Evolutionary conservation across 2,888 invertebrate genomes (phyloP).

Genomic region (Yponomeuta evonymella): DNA sequence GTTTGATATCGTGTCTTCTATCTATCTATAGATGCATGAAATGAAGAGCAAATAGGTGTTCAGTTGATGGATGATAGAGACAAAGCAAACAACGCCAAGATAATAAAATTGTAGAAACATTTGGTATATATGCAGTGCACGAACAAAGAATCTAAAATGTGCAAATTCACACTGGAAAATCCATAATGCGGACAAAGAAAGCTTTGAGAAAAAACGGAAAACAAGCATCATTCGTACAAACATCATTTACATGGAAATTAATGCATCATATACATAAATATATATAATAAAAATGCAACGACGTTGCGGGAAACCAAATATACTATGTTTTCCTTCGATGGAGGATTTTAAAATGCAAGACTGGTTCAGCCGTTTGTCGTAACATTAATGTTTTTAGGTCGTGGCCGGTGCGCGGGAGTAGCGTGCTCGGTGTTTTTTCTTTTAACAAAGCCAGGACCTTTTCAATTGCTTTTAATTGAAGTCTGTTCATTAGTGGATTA

Average conservation of each 20-base stretch:
- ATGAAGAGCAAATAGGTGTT: neutral
- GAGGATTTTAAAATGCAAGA: slow-evolving; percentile 7
- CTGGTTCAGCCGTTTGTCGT: slow-evolving; percentile 40
- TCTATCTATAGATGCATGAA: no score
- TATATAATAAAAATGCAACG: neutral
- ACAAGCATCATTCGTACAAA: neutral
- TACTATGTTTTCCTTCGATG: neutral
- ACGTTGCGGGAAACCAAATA: neutral
- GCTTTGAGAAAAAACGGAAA: neutral
- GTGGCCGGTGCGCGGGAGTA: slow-evolving; percentile 34
- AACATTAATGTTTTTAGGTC: slow-evolving; percentile 40
- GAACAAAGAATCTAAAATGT: slow-evolving; percentile 14
- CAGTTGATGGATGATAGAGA: neutral
- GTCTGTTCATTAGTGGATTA: neutral
- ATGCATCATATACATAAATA: neutral
- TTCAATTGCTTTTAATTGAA: slow-evolving; percentile 3
- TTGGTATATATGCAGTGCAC: slow-evolving; percentile 19
- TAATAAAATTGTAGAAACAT: neutral
- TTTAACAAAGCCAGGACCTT: neutral
- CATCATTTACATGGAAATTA: neutral
- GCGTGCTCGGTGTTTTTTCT: slow-evolving; percentile 30
- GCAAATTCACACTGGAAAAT: slow-evolving; percentile 16
- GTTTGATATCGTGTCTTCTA: no score
- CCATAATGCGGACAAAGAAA: slow-evolving; percentile 16
- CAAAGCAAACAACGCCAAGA: neutral